Evolutionary conservation across 1,140 invertebrate genomes (phyloP), one percentile per base, ranked within the genome.

Genomic region (Cydia pomonella): DNA sequence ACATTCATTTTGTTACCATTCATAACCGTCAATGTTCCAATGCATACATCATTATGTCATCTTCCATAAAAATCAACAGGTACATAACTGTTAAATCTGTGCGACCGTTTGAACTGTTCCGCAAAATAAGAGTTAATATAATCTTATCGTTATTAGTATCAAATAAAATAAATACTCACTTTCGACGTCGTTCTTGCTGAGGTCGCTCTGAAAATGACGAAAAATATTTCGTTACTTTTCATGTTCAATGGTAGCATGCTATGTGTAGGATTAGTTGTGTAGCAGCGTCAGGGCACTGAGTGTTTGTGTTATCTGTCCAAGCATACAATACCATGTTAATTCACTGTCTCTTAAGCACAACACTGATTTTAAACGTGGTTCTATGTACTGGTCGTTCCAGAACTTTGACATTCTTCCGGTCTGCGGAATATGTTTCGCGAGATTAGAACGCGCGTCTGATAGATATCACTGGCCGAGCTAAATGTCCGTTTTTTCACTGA

Each of bases 101-200:
- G 12, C 41, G 41, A 12, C 41, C 41, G 41, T 50, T 50, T 18
- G 16, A 50, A 50, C 5, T 50, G 47, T 50, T 50, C 47, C 16
- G 47, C 47, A 3, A 50, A 50, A 16, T 0, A 44, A 50, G n/a
- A 50, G 47, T 50, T 50, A 6, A 1, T 21, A 59, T 59, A 10
- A 59, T 59, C 53, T 23, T 21, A 59, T 10, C 10, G n/a, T 2
- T 59, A 53, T n/a, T 23, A 59, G 3, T 23, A 59, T 59, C 64
- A 63, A 75, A 77, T 62, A 41, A 59, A 74, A 73, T 78, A 77
- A 75, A 77, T 94, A 96, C 95, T 96, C 93, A 96, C 96, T 96
- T 94, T 96, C 96, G 85, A 96, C 90, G 87, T 96, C 96, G 92
- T 94, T 95, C 89, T 95, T 94, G 88, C 93, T 95, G 83, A 96